Percentiles rank a stretch among this genome's conserved stretches.
Conservation (phyloP, 2,113 vertebrate genomes). For the Dipodomys merriami region DNA sequence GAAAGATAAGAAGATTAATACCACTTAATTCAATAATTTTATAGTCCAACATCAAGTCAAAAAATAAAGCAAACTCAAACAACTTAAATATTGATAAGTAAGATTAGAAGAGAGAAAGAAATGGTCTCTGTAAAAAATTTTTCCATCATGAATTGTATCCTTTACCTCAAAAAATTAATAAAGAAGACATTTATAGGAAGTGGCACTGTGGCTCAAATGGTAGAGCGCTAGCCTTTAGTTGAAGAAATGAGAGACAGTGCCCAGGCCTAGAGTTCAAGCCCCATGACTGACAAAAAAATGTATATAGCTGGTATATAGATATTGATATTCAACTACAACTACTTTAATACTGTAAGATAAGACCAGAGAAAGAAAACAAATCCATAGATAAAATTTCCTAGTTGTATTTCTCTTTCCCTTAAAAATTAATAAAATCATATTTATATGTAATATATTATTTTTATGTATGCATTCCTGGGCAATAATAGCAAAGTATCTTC, state of each 20-base stretch:
- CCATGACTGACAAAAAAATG: too few relatives aligned
- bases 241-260: too few relatives aligned
- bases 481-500: neutral
- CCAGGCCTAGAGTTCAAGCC: too few relatives aligned
- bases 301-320: too few relatives aligned
- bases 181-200: too few relatives aligned
- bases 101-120: neutral
- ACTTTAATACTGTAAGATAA: neutral
- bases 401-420: neutral
- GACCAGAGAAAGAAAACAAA: neutral
- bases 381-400: neutral
- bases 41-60: neutral
- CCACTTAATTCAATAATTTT: neutral
- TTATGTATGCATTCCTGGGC: neutral
- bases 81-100: neutral
- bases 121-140: neutral
- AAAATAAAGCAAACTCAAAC: neutral
- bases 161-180: too few relatives aligned
- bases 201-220: too few relatives aligned
- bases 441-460: neutral
- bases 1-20: neutral
- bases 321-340: too few relatives aligned
- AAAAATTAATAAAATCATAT: neutral
- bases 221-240: too few relatives aligned
- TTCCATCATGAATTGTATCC: too few relatives aligned